phyloP scores from a whole-genome alignment of 2,797 vertebrate genomes.

The Tauraco hartlaubi region DNA sequence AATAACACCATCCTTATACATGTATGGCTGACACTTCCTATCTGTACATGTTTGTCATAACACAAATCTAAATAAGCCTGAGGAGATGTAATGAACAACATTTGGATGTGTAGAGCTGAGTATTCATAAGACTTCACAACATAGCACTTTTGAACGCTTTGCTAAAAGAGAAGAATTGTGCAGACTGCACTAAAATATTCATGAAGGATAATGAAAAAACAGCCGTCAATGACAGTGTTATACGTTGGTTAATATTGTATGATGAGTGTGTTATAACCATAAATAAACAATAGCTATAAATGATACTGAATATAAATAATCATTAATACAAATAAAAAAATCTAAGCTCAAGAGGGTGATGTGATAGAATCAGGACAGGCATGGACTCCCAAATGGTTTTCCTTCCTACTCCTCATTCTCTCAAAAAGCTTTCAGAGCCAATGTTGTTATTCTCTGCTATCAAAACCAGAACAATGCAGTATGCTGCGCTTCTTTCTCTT shows the following conservation, averaged over 20 bases:
- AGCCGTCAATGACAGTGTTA: slow-evolving; percentile 25
- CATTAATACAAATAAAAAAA: slow-evolving; percentile 68
- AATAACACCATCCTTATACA: background rate
- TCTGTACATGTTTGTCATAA: background rate
- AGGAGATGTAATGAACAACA: background rate
- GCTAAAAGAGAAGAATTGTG: slow-evolving; percentile 55
- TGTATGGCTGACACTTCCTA: background rate
- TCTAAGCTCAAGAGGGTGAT: background rate
- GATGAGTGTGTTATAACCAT: slow-evolving; percentile 74
- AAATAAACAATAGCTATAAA: slow-evolving; percentile 79
- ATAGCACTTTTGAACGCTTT: background rate
- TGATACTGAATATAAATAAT: slow-evolving; percentile 76
- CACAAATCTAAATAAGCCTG: background rate
- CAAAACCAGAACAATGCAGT: background rate
- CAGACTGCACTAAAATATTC: slow-evolving; percentile 71
- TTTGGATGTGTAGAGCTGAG: background rate
- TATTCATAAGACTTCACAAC: slow-evolving; percentile 51
- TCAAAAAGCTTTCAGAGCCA: background rate
- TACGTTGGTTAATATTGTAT: slow-evolving; percentile 76
- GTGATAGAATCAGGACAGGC: slow-evolving; percentile 17
- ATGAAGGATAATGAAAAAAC: slow-evolving; percentile 72
- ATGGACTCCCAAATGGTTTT: slow-evolving; percentile 30
- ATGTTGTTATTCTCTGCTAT: background rate
- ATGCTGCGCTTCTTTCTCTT: background rate
- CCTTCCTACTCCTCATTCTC: background rate